phyloP scores from a whole-genome alignment of 2,888 invertebrate species.

The Agriotes lineatus region DNA sequence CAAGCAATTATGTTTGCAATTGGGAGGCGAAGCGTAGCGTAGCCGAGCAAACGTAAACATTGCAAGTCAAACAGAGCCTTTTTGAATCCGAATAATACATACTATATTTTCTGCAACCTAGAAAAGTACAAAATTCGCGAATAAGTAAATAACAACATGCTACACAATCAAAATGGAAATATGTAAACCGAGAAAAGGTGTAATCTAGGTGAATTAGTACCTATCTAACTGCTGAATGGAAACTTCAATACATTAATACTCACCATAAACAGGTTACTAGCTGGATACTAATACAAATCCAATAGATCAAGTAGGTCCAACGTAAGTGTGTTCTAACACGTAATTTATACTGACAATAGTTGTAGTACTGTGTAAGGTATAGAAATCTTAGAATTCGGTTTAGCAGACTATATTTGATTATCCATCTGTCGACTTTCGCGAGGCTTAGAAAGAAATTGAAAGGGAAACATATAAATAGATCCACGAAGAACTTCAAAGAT shows the following conservation, averaged over 20 bases:
- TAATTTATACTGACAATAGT: constrained; percentile 35
- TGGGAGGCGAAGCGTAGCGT: no score
- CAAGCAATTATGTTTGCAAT: no score
- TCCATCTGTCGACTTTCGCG: not conserved
- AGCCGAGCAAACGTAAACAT: no score
- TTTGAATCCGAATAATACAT: no score
- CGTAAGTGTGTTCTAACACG: constrained; percentile 45
- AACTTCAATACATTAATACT: not conserved
- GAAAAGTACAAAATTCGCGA: no score
- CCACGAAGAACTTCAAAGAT: constrained; percentile 48
- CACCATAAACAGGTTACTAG: constrained; percentile 33
- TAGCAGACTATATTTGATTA: constrained; percentile 21
- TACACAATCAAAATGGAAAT: no score
- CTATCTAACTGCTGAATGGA: not conserved
- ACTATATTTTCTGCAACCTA: no score
- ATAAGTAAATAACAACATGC: no score
- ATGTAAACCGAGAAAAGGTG: no score
- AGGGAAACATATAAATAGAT: constrained; percentile 48
- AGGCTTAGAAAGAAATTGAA: constrained; percentile 39
- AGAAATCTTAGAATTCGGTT: constrained; percentile 42
- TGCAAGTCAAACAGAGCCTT: no score
- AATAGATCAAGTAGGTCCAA: constrained; percentile 44
- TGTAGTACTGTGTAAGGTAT: constrained; percentile 41
- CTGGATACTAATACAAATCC: constrained; percentile 29
- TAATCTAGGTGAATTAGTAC: not conserved